Base-by-base conservation (phyloP, 2,113 vertebrate species). In the Sinocyclocheilus anshuiensis region DNA sequence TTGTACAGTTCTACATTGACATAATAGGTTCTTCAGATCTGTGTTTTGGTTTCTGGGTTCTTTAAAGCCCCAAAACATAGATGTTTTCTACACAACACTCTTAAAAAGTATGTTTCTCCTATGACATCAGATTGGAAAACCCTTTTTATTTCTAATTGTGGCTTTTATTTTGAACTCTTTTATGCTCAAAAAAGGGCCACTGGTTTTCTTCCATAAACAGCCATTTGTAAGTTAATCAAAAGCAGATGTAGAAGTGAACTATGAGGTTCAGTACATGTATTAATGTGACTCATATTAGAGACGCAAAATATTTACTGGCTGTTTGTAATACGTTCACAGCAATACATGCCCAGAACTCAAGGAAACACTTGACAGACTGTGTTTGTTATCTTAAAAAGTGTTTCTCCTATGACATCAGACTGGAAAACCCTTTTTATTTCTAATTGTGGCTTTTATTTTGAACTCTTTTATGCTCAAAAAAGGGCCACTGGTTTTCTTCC, bases 171-270 rank as follows among this genome's bases (percentile, higher is more conserved):
- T 36, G 29, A 33, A 33, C 29, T 33, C 1, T 22, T 77, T 48
- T 50, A 9, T 76, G 72, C 39, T 75, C n/a, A 74, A 26, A 78
- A 78, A 6, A 18, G 13, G 24, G n/a, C 36, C 22, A 24, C 15
- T 81, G 59, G 57, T 39, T 81, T 80, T 80, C 77, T 80, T 80
- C 59, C n/a, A 81, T 81, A 18, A 59, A n/a, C 10, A 48, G n/a
- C 20, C 1, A 67, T 65, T 26, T 67, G 78, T 65, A 9, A 81
- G 61, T 48, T 42, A 81, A 81, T 61, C 65, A 42, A 81, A 39
- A 67, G 22, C 61, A 65, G 57, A 39, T 65, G 50, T 22, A 78
- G 6, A 18, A 59, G 77, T 36, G 39, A 59, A 45, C 33, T 13
- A 11, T 57, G 76, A 77, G 76, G 55, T 26, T 18, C n/a, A 55